Base-by-base conservation (phyloP, 2,888 invertebrate species). In the Papilio elwesi region DNA sequence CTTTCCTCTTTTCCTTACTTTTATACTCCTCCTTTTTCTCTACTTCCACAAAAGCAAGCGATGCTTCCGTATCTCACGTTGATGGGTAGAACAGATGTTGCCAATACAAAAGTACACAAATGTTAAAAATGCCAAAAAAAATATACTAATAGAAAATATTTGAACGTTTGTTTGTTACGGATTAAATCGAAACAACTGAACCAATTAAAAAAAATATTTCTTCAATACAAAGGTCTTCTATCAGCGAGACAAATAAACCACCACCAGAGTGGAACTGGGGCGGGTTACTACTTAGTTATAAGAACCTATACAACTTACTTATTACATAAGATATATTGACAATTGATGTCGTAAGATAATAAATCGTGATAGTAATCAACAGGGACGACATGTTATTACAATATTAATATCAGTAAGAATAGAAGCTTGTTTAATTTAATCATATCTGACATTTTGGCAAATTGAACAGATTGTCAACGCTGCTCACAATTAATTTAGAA, bases 401-500 rank as follows among this genome's bases (percentile, higher is more conserved):
- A 62, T 62, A 62, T 62, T 62, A 62, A 15, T 62, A 43, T 62
- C 59, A 43, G 43, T 62, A 5, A 62, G 59, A 62, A 62, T 43
- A 43, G 59, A 59, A 62, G 38, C 52, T 38, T 38, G 38, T 66
- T 15, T 36, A 68, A 48, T 43, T 64, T 59, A 66, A 73, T 69
- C 64, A 69, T 52, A 73, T 55, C 49, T 64, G 73, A 69, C 69
- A 15, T 69, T 63, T 65, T 48, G 57, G 57, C 73, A 65, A 68
- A 65, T 69, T 49, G 12, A 73, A 69, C 64, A 68, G 48, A 36
- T 55, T 53, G 47, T 68, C n/a, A 49, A 68, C 13, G 49, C 49
- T 49, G 49, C 26, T 49, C 15, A 1, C 63, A 36, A 63, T 76
- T 79, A 79, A 79, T 78, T 81, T 68, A 75, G 38, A 67, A 47